Percentiles rank a stretch among this genome's conserved stretches.
Conservation (phyloP, 2,113 vertebrate genomes). For the Engraulis encrasicolus region DNA sequence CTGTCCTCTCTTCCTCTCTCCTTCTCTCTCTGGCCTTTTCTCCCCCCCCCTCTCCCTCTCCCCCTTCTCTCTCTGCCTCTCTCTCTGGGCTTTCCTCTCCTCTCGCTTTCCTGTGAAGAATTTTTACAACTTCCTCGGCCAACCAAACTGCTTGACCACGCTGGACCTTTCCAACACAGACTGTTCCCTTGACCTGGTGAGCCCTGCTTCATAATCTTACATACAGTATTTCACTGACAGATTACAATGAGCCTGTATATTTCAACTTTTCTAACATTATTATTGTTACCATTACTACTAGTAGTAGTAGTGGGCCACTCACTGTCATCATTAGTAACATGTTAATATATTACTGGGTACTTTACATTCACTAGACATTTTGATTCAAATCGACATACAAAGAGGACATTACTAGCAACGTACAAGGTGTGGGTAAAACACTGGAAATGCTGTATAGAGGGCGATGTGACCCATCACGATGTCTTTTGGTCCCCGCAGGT, state of each 20-base stretch:
- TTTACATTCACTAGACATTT: too few relatives aligned
- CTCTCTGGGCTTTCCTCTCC: background rate
- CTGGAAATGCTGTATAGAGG: too few relatives aligned
- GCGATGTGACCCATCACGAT: background rate
- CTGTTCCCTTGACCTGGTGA: conserved; percentile 86
- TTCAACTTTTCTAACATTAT: background rate
- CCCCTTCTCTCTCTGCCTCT: background rate
- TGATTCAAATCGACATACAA: too few relatives aligned
- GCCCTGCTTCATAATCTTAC: background rate
- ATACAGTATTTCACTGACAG: background rate
- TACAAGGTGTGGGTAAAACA: too few relatives aligned
- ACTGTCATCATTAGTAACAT: too few relatives aligned
- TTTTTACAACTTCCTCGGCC: conserved; percentile 85
- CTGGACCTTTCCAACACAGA: conserved; percentile 88
- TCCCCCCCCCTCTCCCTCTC: too few relatives aligned
- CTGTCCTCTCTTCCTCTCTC: too few relatives aligned
- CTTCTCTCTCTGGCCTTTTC: too few relatives aligned
- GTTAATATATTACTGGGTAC: too few relatives aligned
- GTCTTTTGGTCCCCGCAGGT: conserved; percentile 68
- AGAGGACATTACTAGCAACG: too few relatives aligned
- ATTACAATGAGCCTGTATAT: background rate
- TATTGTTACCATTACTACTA: too few relatives aligned
- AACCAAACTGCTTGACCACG: conserved; percentile 82
- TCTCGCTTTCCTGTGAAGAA: conserved; percentile 63
- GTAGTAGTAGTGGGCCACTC: background rate